Conservation (phyloP, 2,113 vertebrate genomes). For the Coptodon bakossiorum region DNA sequence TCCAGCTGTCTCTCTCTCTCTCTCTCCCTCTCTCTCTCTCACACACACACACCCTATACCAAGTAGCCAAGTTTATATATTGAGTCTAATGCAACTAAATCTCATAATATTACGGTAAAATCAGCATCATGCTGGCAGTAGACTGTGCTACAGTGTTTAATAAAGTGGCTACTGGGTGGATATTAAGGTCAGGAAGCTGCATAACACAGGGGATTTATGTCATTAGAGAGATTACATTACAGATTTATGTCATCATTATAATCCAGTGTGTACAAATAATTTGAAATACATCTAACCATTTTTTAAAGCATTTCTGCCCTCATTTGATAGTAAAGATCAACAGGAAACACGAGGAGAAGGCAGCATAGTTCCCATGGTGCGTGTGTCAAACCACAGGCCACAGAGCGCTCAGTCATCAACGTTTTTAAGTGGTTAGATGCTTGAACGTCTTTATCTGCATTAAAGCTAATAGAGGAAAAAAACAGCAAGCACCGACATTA, state of each 20-base stretch:
- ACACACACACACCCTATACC: not conserved
- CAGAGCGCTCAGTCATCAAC: not conserved
- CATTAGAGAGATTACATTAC: not conserved
- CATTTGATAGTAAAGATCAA: not conserved
- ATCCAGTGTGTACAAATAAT: not conserved
- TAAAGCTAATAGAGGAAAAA: not conserved
- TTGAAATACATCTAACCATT: not conserved
- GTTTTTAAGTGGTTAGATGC: not conserved
- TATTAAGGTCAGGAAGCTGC: not conserved
- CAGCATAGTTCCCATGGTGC: not conserved
- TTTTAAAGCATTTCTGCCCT: not conserved
- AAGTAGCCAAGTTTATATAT: not conserved
- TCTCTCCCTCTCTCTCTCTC: not conserved
- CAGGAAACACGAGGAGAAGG: slow-evolving; percentile 1
- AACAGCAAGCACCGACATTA: not conserved
- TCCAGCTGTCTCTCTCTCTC: slow-evolving; percentile 12
- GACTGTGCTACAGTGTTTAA: not conserved
- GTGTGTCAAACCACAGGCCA: slow-evolving; percentile 13
- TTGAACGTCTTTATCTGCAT: not conserved
- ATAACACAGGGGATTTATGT: not conserved
- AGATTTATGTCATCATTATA: not conserved
- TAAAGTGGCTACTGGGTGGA: not conserved
- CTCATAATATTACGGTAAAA: not conserved
- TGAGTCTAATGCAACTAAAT: not conserved
- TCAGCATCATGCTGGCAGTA: not conserved